Conservation (phyloP, 2,797 vertebrate species). For the Diglossa cyanea region DNA sequence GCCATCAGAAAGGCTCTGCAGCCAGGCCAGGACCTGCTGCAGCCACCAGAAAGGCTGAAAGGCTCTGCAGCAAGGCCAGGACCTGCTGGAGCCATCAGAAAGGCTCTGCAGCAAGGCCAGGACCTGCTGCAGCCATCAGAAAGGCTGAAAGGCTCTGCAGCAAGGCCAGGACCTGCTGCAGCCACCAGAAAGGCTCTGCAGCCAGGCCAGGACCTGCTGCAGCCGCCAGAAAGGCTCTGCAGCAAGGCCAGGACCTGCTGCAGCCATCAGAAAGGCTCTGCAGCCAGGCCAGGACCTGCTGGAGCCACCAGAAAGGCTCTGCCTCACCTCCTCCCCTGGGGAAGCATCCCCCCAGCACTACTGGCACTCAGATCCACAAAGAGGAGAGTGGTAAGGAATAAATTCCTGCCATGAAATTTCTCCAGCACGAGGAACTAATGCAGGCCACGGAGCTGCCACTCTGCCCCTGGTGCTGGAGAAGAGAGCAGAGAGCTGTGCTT, state of each 20-base stretch:
- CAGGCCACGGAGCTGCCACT: not conserved
- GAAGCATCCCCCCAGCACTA: not conserved
- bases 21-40: too few relatives aligned
- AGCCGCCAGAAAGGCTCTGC: too few relatives aligned
- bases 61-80: too few relatives aligned
- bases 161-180: not conserved
- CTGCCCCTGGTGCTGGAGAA: not conserved
- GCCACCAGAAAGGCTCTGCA: not conserved
- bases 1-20: not conserved
- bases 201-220: too few relatives aligned
- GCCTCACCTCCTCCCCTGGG: not conserved
- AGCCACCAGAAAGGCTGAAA: too few relatives aligned
- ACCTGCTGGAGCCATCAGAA: too few relatives aligned
- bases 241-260: too few relatives aligned
- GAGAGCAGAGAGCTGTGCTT: slow-evolving; percentile 10
- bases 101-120: too few relatives aligned
- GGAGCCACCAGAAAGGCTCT: not conserved
- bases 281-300: too few relatives aligned
- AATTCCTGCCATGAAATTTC: not conserved
- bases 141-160: not conserved
- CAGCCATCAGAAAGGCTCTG: too few relatives aligned
- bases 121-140: too few relatives aligned
- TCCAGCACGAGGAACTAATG: not conserved
- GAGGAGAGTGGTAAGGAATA: accelerated
- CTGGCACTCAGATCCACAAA: not conserved